Evolutionary conservation across 2,113 vertebrate species (phyloP).

Genomic region (Podarcis cretensis): DNA sequence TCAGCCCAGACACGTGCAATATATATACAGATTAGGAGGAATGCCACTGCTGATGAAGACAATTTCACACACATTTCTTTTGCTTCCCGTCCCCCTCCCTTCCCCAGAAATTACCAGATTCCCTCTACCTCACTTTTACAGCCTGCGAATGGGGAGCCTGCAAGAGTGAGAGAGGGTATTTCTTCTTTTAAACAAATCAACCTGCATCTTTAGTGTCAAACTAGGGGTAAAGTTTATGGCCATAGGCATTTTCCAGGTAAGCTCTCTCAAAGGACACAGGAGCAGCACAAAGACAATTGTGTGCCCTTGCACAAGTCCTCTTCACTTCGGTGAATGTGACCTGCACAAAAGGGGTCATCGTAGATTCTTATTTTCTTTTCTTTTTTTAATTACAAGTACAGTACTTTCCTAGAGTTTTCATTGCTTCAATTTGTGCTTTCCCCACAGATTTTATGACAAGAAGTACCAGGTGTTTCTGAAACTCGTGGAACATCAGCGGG

Average conservation of each 20-base stretch:
- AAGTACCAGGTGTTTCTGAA: conserved; percentile 91
- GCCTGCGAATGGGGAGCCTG: neutral
- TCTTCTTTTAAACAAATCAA: neutral
- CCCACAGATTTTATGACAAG: conserved; percentile 89
- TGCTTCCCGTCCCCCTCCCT: too few relatives aligned
- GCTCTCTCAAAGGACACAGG: neutral
- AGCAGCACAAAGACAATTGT: neutral
- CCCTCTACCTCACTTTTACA: neutral
- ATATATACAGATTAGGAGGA: neutral
- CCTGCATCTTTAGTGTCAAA: neutral
- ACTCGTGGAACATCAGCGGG: conserved; percentile 88
- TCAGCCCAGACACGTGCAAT: neutral
- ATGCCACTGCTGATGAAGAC: too few relatives aligned
- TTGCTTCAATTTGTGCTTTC: conserved; percentile 26
- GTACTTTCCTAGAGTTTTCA: neutral
- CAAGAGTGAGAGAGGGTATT: neutral
- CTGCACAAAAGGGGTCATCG: neutral
- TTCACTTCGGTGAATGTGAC: neutral
- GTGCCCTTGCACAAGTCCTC: neutral
- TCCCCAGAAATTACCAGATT: neutral
- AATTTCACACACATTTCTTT: neutral
- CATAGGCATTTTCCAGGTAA: neutral
- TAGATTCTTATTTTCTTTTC: neutral
- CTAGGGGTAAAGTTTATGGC: neutral
- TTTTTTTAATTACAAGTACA: rapidly evolving